A percentile compares a stretch with the other conserved stretches of the same genome.
These are phyloP conservation scores for Amblyraja radiata DNA, from an alignment of 2,797 vertebrate species.

Conservation along the genomic window DNA sequence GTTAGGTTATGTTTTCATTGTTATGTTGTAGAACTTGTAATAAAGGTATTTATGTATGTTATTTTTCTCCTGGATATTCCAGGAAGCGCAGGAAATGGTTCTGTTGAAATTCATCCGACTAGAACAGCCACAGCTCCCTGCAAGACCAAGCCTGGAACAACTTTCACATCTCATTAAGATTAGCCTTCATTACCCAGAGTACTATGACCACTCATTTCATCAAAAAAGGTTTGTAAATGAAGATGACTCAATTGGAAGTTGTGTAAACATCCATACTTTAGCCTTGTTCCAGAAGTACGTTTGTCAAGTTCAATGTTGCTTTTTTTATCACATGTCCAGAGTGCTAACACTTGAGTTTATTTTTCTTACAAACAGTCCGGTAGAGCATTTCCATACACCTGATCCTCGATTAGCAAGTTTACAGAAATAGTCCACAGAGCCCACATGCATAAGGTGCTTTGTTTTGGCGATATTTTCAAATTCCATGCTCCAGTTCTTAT, in stretches of 20 bases:
- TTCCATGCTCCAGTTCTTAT: no score
- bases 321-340: no score
- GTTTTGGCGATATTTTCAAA: no score
- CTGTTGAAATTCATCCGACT: slow-evolving; percentile 79
- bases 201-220: slow-evolving; percentile 75
- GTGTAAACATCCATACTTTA: not conserved
- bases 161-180: slow-evolving; percentile 87
- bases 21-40: not conserved
- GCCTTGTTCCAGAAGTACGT: not conserved
- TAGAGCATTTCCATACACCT: no score
- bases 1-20: not conserved
- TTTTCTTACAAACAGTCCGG: no score
- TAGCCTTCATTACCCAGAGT: slow-evolving; percentile 86
- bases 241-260: not conserved
- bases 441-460: no score
- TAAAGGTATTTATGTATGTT: not conserved
- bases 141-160: slow-evolving; percentile 70
- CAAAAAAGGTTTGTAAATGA: slow-evolving; percentile 68
- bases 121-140: slow-evolving; percentile 63
- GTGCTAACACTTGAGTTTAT: no score
- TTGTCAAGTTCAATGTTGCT: no score
- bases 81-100: slow-evolving; percentile 86
- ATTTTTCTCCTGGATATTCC: slow-evolving; percentile 39
- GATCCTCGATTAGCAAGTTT: no score
- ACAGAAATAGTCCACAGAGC: no score